A percentile compares a stretch with the other conserved stretches of the same genome.
Evolutionary conservation across 2,797 vertebrate genomes (phyloP).

Genomic region (Ispidina picta): DNA sequence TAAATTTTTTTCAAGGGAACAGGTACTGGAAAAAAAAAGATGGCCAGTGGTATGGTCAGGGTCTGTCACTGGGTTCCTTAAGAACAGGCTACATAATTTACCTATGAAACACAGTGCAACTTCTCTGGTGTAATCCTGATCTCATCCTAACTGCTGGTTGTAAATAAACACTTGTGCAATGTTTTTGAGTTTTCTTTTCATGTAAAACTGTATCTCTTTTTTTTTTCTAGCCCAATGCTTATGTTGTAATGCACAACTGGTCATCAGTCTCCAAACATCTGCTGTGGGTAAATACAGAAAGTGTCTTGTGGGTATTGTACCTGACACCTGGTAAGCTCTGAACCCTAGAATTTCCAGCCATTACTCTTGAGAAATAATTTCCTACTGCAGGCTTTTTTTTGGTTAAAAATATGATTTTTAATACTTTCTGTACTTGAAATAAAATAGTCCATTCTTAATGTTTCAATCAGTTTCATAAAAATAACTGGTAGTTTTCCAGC

Average conservation of each 20-base stretch:
- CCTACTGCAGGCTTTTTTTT: background rate
- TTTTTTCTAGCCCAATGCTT: background rate
- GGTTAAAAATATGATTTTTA: background rate
- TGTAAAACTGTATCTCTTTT: background rate
- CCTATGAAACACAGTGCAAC: background rate
- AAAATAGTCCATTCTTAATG: background rate
- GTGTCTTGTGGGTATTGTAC: background rate
- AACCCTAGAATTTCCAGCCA: background rate
- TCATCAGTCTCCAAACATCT: background rate
- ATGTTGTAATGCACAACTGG: background rate
- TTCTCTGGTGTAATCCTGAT: constrained; percentile 9
- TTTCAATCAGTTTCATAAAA: background rate
- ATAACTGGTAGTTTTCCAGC: background rate
- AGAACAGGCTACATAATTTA: background rate
- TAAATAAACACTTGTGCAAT: constrained; percentile 32
- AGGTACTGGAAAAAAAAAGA: background rate
- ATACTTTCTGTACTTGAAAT: background rate
- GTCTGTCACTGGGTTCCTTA: background rate
- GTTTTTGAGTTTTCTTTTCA: background rate
- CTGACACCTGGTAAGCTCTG: background rate
- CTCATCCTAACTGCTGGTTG: background rate
- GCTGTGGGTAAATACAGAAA: background rate
- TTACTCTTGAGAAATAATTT: background rate
- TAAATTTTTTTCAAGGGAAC: background rate
- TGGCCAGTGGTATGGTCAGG: background rate